Evolutionary conservation across 2,888 invertebrate species (phyloP).

Genomic region (Caenorhabditis sulstoni): DNA sequence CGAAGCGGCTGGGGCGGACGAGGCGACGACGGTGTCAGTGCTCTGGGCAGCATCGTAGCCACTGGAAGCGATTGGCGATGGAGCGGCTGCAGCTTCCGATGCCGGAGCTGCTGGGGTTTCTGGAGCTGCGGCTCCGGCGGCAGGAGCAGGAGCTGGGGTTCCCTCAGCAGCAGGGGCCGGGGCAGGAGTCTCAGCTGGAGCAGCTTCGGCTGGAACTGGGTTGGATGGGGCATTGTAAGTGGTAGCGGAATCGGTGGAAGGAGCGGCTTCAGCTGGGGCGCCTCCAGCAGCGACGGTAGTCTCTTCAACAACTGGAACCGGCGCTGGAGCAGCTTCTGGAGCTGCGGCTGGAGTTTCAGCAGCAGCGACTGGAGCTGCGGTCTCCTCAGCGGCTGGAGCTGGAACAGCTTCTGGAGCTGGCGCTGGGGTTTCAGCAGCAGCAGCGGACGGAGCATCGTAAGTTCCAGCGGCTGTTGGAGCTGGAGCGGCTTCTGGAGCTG

Average conservation of each 20-base stretch:
- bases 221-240: conserved; percentile 11
- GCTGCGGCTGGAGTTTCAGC: conserved; percentile 43
- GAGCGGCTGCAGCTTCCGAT: conserved; percentile 23
- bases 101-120: conserved; percentile 28
- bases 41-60: conserved; percentile 49
- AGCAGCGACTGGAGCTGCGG: conserved; percentile 4
- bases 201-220: conserved; percentile 7
- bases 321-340: conserved; percentile 25
- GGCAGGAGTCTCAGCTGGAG: conserved; percentile 33
- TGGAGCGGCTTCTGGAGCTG: conserved; percentile 13
- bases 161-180: conserved; percentile 7
- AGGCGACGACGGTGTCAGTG: conserved; percentile 43
- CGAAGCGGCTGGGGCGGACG: conserved; percentile 36
- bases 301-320: conserved; percentile 19
- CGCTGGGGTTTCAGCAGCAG: conserved; percentile 30
- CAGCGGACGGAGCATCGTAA: conserved; percentile 9
- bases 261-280: conserved; percentile 23
- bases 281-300: background rate
- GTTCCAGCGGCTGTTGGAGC: background rate
- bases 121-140: conserved; percentile 13
- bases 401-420: conserved; percentile 42
- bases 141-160: conserved; percentile 18
- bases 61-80: conserved; percentile 36
- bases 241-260: background rate
- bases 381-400: conserved; percentile 16